A percentile compares a stretch with the other conserved stretches of the same genome.
phyloP scores from a whole-genome alignment of 2,888 invertebrate genomes.

The Autographa pulchrina region DNA sequence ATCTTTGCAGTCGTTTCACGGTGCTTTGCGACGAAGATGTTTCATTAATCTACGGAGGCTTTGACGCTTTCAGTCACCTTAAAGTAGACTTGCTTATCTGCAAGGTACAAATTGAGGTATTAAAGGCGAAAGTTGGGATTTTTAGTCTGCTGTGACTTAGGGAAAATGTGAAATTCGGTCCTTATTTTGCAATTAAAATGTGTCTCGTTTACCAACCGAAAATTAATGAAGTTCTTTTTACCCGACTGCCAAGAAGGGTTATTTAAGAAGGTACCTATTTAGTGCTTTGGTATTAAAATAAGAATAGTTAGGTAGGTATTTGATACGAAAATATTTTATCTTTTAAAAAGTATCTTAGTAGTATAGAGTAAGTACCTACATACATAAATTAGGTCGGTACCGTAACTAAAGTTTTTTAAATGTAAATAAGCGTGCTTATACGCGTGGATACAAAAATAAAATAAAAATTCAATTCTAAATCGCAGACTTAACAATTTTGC shows the following conservation, averaged over 20 bases:
- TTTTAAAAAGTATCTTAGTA: too few relatives aligned
- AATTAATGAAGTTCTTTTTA: too few relatives aligned
- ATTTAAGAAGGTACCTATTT: neutral
- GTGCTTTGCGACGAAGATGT: conserved; percentile 27
- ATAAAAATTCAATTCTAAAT: neutral
- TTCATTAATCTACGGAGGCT: conserved; percentile 46
- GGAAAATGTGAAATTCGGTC: too few relatives aligned
- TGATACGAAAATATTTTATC: too few relatives aligned
- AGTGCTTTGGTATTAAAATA: too few relatives aligned
- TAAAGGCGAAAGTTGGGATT: neutral
- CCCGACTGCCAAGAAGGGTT: too few relatives aligned
- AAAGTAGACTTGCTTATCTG: neutral
- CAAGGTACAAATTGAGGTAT: neutral
- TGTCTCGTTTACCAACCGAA: neutral
- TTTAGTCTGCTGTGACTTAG: neutral
- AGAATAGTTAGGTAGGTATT: too few relatives aligned
- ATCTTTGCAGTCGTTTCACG: conserved; percentile 30
- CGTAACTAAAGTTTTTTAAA: neutral
- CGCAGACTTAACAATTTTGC: conserved; percentile 12
- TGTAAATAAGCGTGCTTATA: too few relatives aligned
- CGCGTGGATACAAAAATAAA: too few relatives aligned
- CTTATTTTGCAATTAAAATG: too few relatives aligned
- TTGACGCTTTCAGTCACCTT: conserved; percentile 28
- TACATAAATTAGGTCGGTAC: too few relatives aligned
- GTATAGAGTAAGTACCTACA: too few relatives aligned